Evolutionary conservation across 1,140 invertebrate genomes (phyloP).

Genomic region (Drosophila ananassae): DNA sequence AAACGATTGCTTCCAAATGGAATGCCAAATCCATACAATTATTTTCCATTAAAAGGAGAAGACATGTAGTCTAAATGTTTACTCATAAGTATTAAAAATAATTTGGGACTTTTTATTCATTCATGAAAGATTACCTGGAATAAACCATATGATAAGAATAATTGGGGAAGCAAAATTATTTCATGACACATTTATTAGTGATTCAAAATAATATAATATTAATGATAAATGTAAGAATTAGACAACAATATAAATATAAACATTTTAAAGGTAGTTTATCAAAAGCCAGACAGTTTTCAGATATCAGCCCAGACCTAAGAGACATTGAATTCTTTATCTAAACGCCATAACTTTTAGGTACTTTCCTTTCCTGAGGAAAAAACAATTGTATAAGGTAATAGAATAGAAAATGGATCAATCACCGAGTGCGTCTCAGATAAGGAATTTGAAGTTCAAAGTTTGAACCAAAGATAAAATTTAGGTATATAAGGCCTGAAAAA

Average conservation of each 20-base stretch:
- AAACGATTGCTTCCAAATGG: constrained; percentile 9
- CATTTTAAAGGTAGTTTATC: constrained; percentile 13
- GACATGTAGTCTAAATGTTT: constrained; percentile 18
- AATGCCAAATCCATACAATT: constrained; percentile 15
- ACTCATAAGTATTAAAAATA: constrained; percentile 22
- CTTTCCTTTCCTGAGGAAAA: constrained; percentile 12
- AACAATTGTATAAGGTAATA: constrained; percentile 16
- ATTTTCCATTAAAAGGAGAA: constrained; percentile 50
- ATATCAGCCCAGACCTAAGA: constrained; percentile 16
- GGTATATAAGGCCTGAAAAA: constrained; percentile 37
- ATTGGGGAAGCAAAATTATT: not conserved
- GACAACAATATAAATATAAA: not conserved
- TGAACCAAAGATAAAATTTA: not conserved
- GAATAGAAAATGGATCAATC: constrained; percentile 40
- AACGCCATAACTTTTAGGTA: constrained; percentile 6
- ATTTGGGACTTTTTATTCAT: constrained; percentile 8
- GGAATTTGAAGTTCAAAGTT: constrained; percentile 12
- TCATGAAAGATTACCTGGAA: not conserved
- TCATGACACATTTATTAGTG: not conserved
- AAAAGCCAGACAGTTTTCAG: constrained; percentile 13
- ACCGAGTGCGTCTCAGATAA: constrained; percentile 38
- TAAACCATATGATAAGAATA: constrained; percentile 2
- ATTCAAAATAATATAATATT: constrained; percentile 1
- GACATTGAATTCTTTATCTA: constrained; percentile 6
- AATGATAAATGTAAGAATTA: not conserved